phyloP scores from a whole-genome alignment of 2,113 vertebrate genomes.

The Larimichthys polyactis region DNA sequence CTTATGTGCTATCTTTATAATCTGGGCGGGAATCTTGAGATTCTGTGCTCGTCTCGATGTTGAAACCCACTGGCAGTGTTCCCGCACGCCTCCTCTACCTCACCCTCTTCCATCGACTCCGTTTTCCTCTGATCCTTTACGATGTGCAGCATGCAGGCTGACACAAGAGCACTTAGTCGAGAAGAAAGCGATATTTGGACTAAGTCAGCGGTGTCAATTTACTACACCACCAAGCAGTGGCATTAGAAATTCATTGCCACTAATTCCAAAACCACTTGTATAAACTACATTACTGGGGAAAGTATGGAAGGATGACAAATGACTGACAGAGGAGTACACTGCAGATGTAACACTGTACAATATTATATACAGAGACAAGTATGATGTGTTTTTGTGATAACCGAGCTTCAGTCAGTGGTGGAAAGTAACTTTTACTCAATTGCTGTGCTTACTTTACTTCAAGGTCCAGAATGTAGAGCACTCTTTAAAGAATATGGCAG shows the following conservation, averaged over 20 bases:
- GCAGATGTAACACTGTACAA: neutral
- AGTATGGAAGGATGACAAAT: neutral
- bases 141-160: conserved; percentile 8
- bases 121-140: conserved; percentile 5
- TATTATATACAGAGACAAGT: neutral
- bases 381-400: neutral
- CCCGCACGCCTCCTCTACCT: conserved; percentile 24
- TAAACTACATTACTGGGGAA: neutral
- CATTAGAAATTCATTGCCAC: neutral
- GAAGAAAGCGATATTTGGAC: conserved; percentile 16
- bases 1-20: conserved; percentile 41
- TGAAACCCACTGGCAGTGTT: conserved; percentile 47
- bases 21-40: conserved; percentile 31
- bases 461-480: too few relatives aligned
- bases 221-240: neutral
- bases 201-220: neutral
- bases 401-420: neutral
- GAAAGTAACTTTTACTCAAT: neutral
- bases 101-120: neutral
- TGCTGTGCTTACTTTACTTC: too few relatives aligned
- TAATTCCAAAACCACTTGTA: neutral
- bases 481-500: too few relatives aligned
- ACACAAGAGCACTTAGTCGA: conserved; percentile 19
- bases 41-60: conserved; percentile 49
- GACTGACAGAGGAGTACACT: neutral